Percentiles rank a stretch among this genome's conserved stretches.
Evolutionary conservation across 2,888 invertebrate genomes (phyloP).

Genomic region (Folsomia candida): DNA sequence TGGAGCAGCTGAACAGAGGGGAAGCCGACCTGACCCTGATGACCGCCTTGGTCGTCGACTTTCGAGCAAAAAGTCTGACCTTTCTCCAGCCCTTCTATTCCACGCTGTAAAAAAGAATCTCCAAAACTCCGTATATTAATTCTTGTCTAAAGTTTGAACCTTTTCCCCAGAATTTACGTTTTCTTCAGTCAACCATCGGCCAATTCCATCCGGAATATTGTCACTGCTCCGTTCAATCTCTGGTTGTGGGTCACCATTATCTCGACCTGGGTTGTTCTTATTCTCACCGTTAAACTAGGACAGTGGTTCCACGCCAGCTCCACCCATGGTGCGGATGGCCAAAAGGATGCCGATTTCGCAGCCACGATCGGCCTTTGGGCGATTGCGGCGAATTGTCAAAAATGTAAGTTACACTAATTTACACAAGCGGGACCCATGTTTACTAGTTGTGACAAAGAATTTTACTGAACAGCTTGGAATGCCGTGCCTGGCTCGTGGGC

Average conservation of each 20-base stretch:
- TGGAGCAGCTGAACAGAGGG: constrained; percentile 10
- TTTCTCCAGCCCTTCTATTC: constrained; percentile 25
- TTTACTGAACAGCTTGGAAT: constrained; percentile 23
- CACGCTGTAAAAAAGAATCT: constrained; percentile 13
- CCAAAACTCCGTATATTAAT: constrained; percentile 7
- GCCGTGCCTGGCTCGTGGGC: constrained; percentile 11
- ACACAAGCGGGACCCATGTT: too few species aligned
- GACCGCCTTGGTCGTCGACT: background rate
- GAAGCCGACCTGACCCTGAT: constrained; percentile 26
- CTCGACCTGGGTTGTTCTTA: constrained; percentile 23
- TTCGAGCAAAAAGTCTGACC: constrained; percentile 16
- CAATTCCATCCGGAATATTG: constrained; percentile 32
- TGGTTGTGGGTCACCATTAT: constrained; percentile 30
- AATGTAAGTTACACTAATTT: constrained; percentile 16
- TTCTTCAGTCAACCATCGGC: constrained; percentile 40
- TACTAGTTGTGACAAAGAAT: too few species aligned
- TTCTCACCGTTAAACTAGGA: background rate
- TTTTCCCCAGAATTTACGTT: constrained; percentile 24
- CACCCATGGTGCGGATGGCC: background rate
- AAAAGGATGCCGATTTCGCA: constrained; percentile 8
- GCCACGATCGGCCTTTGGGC: constrained; percentile 22
- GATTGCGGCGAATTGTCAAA: constrained; percentile 22
- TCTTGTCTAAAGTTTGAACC: background rate
- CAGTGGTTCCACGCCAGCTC: constrained; percentile 8
- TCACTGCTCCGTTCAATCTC: constrained; percentile 27